Conservation (phyloP, 2,113 vertebrate species). For the Catharus bicknelli region DNA sequence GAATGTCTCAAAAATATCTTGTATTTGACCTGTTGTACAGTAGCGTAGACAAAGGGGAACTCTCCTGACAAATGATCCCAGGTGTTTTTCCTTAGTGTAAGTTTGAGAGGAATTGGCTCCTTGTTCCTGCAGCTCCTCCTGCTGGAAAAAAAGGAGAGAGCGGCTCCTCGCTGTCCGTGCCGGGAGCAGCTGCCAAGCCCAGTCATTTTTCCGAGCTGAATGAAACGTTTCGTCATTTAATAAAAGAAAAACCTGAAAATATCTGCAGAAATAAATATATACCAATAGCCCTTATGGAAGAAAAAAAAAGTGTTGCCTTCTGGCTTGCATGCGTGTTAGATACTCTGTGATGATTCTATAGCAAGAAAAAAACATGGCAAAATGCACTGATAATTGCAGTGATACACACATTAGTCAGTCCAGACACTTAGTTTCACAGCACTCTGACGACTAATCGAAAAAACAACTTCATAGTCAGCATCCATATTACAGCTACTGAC, state of each 20-base stretch:
- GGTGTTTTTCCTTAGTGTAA: neutral
- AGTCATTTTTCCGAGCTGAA: neutral
- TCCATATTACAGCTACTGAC: neutral
- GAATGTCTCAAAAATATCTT: neutral
- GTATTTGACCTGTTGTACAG: neutral
- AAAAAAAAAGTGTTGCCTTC: neutral
- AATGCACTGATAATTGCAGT: neutral
- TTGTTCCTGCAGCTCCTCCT: slow-evolving; percentile 57
- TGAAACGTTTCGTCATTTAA: neutral
- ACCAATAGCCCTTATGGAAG: neutral
- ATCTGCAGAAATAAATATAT: neutral
- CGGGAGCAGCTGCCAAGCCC: neutral
- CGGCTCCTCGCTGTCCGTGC: neutral
- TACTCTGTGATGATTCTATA: neutral
- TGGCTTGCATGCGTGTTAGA: neutral
- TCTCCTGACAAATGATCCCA: neutral
- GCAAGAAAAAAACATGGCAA: neutral
- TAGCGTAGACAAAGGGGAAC: neutral
- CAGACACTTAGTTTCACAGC: neutral
- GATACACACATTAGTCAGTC: neutral
- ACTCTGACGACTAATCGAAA: neutral
- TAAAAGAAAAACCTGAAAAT: neutral
- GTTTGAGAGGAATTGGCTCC: neutral
- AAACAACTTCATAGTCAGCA: neutral
- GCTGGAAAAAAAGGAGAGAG: neutral